A percentile compares a stretch with the other conserved stretches of the same genome.
Conservation (phyloP, 2,888 invertebrate genomes). For the Arenicola marina region DNA sequence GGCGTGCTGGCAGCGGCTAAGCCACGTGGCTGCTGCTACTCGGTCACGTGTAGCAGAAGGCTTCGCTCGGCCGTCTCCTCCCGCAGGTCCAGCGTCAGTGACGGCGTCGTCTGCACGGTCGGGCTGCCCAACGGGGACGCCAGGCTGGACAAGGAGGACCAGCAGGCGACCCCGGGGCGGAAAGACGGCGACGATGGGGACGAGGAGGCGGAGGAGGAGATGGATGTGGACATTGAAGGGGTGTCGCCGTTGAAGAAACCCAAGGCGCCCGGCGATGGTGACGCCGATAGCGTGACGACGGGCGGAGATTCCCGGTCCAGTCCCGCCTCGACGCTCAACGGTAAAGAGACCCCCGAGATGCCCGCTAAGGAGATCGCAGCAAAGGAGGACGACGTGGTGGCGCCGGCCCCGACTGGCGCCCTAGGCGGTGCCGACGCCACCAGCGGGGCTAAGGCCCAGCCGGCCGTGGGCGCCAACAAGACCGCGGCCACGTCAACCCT, state of each 20-base stretch:
- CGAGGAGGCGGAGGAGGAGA: conserved; percentile 52
- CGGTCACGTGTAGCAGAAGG: conserved; percentile 11
- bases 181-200: conserved; percentile 56
- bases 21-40: conserved; percentile 49
- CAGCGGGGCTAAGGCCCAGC: background rate
- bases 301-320: no score
- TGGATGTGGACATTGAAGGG: no score
- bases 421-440: no score
- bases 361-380: background rate
- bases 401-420: background rate
- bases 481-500: background rate
- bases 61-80: no score
- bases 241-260: no score
- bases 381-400: background rate
- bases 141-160: no score
- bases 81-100: no score
- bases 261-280: no score
- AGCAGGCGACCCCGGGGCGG: no score
- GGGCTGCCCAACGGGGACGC: conserved; percentile 6
- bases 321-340: no score
- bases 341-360: no score
- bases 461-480: background rate
- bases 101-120: background rate
- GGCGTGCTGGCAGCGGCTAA: conserved; percentile 9
- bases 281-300: no score